phyloP scores from a whole-genome alignment of 2,113 vertebrate genomes.

The Bolborhynchus lineola region DNA sequence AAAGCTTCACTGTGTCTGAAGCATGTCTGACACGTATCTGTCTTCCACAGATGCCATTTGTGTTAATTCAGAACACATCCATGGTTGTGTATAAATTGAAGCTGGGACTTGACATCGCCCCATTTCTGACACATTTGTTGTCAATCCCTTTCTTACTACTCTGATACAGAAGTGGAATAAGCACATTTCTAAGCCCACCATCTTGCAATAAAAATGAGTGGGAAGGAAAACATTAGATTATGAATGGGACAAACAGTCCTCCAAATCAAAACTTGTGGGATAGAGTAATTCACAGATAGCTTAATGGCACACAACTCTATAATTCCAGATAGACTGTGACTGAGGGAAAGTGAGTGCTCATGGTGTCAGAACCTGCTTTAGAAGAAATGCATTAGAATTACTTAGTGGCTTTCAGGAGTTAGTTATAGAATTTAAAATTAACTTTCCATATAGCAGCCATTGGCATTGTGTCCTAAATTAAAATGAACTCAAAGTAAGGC shows the following conservation, averaged over 20 bases:
- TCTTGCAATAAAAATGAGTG: not conserved
- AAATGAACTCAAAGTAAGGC: not conserved
- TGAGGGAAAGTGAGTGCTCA: not conserved
- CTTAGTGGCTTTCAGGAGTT: not conserved
- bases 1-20: not conserved
- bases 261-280: not conserved
- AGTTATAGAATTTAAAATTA: not conserved
- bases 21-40: not conserved
- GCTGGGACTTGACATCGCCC: too few species aligned
- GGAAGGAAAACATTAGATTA: not conserved
- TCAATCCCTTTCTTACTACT: not conserved
- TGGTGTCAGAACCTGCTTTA: not conserved
- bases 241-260: not conserved
- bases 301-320: accelerated
- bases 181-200: not conserved
- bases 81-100: not conserved
- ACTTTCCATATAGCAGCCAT: not conserved
- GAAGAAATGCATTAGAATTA: not conserved
- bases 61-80: not conserved
- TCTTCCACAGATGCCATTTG: not conserved
- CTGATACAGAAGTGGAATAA: not conserved
- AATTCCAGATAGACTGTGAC: not conserved
- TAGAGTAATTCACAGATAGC: not conserved
- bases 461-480: not conserved
- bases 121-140: not conserved